Evolutionary conservation across 2,797 vertebrate genomes (phyloP).

Genomic region (Acipenser transmontanus): DNA sequence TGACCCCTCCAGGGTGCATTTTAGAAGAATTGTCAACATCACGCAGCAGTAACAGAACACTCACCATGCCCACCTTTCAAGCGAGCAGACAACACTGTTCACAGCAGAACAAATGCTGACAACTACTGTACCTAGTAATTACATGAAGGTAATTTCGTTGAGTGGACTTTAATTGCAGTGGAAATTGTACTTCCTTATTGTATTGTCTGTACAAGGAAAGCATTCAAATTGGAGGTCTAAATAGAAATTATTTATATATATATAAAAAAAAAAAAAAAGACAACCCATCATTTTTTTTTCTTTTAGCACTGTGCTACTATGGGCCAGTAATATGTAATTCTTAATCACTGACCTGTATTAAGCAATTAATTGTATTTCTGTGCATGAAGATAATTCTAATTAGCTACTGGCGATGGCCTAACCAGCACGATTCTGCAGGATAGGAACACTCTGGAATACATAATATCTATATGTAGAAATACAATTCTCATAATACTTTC

Average conservation of each 20-base stretch:
- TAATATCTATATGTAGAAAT: too few relatives aligned
- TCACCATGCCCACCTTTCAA: conserved; percentile 36
- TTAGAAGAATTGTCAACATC: conserved; percentile 31
- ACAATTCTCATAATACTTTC: too few relatives aligned
- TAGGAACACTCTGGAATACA: too few relatives aligned
- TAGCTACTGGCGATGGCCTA: conserved; percentile 37
- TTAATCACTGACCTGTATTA: conserved; percentile 51
- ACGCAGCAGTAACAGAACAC: conserved; percentile 41
- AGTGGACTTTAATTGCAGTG: conserved; percentile 74
- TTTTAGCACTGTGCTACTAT: conserved; percentile 33
- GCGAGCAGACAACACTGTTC: conserved; percentile 38
- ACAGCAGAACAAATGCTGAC: conserved; percentile 61
- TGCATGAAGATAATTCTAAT: conserved; percentile 51
- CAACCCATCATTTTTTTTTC: conserved; percentile 42
- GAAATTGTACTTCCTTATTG: conserved; percentile 53
- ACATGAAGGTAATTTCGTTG: conserved; percentile 68
- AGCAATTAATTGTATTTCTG: conserved; percentile 51
- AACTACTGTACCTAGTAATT: conserved; percentile 66
- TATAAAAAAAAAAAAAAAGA: conserved; percentile 35
- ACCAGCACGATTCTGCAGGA: conserved; percentile 6
- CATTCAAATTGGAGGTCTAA: conserved; percentile 45
- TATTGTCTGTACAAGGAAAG: conserved; percentile 45
- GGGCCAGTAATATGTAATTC: conserved; percentile 48
- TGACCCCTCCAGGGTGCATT: conserved; percentile 41
- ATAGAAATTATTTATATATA: conserved; percentile 33